Percentiles rank a stretch among this genome's conserved stretches.
Conservation (phyloP, 2,888 invertebrate genomes). For the Microctonus hyperodae region DNA sequence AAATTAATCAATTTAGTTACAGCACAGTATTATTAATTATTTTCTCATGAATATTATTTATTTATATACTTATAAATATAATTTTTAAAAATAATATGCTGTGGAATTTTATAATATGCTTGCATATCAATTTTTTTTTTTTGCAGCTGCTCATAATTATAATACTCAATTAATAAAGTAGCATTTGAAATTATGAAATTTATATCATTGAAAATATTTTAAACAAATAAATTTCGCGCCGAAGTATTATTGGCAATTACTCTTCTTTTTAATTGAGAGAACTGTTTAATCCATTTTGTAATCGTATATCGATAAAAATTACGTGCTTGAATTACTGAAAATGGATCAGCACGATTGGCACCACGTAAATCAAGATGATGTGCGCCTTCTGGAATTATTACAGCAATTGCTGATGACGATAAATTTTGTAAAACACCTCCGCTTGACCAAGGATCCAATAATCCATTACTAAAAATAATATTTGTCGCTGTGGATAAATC, state of each 20-base stretch:
- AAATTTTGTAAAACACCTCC: slow-evolving; percentile 80
- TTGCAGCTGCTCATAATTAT: background rate
- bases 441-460: slow-evolving; percentile 87
- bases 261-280: slow-evolving; percentile 24
- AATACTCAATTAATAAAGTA: background rate
- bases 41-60: background rate
- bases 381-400: slow-evolving; percentile 82
- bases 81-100: background rate
- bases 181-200: background rate
- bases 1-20: background rate
- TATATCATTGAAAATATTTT: background rate
- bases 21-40: slow-evolving; percentile 21
- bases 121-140: background rate
- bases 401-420: slow-evolving; percentile 71
- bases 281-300: slow-evolving; percentile 67
- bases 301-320: slow-evolving; percentile 71
- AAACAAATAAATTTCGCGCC: slow-evolving; percentile 2
- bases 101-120: background rate
- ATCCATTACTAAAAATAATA: slow-evolving; percentile 80
- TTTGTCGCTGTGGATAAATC: slow-evolving; percentile 73
- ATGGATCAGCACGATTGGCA: slow-evolving; percentile 70
- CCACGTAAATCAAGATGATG: slow-evolving; percentile 86
- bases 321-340: slow-evolving; percentile 71
- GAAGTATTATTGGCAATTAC: background rate
- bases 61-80: background rate